Evolutionary conservation across 2,113 vertebrate species (phyloP), one percentile per base, ranked within the genome.

Genomic region (Pampusana beccarii): DNA sequence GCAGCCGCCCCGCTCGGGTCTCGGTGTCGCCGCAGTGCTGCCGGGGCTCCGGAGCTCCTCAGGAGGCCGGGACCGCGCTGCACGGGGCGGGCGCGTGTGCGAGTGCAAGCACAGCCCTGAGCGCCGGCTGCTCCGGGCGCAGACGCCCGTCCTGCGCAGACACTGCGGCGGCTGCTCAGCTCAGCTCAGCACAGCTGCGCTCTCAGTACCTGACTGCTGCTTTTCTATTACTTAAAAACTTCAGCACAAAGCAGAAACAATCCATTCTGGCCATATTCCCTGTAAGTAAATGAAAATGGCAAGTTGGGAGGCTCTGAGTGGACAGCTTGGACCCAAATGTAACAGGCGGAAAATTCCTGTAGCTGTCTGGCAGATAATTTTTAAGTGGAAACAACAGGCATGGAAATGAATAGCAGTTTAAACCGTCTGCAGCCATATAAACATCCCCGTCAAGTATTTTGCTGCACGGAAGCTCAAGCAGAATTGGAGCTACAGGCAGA

Each of bases 1-100:
- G 80, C 94, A 85, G 95, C 77, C 60, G 93, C 94, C 95, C 95
- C 73, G 61, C 95, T 44, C 14, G 25, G 66, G 58, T 67, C 93
- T 67, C 50, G 1, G 33, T 8, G 1, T 69, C 28, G 33, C 92
- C 11, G 54, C 3, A 6, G 91, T 2, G 46, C 69, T 42, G 85
- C 10, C 0, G 62, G 94, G 62, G 81, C 11, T 29, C 46, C 8
- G 57, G 57, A 51, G 56, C 75, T 70, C 71, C 33, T 34, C 17
- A 16, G 42, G 42, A 44, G 16, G 42, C 16, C 42, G 16, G 42
- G 16, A 16, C 17, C 42, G 42, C 16, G 42, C 42, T 16, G 16
- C 42, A 16, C 42, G 42, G 42, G 42, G 16, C 13, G 42, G 42
- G 42, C 16, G 7, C 42, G 16, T 44, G 42, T 44, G 40, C 40